A percentile compares a stretch with the other conserved stretches of the same genome.
Evolutionary conservation across 2,113 vertebrate genomes (phyloP).

Genomic region (Tinamus guttatus): DNA sequence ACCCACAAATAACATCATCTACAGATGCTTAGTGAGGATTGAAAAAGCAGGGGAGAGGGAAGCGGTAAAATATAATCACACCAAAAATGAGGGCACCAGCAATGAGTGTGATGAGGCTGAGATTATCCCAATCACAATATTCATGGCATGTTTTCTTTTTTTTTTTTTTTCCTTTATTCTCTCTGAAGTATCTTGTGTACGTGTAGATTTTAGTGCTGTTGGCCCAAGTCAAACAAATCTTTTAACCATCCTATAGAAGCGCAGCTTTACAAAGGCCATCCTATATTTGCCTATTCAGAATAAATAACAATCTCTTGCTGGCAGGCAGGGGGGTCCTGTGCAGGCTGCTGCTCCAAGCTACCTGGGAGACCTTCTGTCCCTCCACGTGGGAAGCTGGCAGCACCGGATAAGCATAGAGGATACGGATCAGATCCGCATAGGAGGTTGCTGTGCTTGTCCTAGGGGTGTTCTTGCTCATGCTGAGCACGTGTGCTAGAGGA

Average conservation of each 20-base stretch:
- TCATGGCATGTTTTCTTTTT: not conserved
- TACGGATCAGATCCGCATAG: not conserved
- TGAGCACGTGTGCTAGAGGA: not conserved
- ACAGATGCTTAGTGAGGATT: not conserved
- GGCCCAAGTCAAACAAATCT: not conserved
- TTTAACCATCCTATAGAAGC: not conserved
- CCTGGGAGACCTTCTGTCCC: not conserved
- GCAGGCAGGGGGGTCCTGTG: not conserved
- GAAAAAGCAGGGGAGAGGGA: not conserved
- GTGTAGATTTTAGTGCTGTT: not conserved
- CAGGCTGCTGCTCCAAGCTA: not conserved
- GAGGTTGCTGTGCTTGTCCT: rapidly evolving
- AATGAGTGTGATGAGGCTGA: not conserved
- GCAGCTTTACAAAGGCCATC: not conserved
- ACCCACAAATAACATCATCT: not conserved
- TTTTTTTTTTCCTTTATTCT: not conserved
- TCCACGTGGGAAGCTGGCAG: not conserved
- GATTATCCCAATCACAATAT: rapidly evolving
- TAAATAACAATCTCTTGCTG: not conserved
- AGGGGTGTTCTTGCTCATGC: not conserved
- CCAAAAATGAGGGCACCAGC: not conserved
- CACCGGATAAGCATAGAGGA: not conserved
- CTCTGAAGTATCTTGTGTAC: not conserved
- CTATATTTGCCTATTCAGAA: not conserved
- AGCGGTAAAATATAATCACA: not conserved